These are phyloP conservation scores for Sinocyclocheilus anophthalmus DNA, from an alignment of 2,113 vertebrate genomes.

Conservation along the genomic window DNA sequence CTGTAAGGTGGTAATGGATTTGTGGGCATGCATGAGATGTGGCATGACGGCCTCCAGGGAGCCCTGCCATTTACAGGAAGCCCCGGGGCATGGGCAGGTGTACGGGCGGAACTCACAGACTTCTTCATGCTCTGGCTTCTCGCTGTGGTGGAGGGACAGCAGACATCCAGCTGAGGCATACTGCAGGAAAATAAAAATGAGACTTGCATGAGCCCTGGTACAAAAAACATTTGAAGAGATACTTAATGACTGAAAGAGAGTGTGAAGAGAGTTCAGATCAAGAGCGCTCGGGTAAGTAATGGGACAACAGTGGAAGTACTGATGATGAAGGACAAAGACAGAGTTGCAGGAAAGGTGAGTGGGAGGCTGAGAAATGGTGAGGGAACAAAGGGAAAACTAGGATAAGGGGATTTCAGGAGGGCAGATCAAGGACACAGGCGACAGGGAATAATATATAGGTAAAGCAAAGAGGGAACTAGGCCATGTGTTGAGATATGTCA, in stretches of 20 bases:
- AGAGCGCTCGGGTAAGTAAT: neutral
- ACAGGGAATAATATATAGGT: constrained; percentile 1
- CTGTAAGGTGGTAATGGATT: constrained; percentile 79
- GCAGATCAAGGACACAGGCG: constrained; percentile 15
- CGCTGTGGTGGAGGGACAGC: constrained; percentile 76
- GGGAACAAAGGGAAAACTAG: neutral
- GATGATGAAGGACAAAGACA: neutral
- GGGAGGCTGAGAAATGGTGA: neutral
- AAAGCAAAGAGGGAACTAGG: neutral
- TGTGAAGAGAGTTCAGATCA: too few relatives aligned
- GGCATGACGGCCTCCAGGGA: constrained; percentile 80
- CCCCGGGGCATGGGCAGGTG: constrained; percentile 79
- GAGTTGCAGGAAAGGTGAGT: neutral
- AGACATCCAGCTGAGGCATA: constrained; percentile 74
- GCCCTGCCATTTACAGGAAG: constrained; percentile 80
- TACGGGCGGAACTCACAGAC: constrained; percentile 78
- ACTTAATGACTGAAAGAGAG: too few relatives aligned
- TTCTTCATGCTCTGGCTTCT: constrained; percentile 79
- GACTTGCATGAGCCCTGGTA: neutral
- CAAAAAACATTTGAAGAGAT: neutral
- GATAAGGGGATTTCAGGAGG: constrained; percentile 26
- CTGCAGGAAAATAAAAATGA: constrained; percentile 51
- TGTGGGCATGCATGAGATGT: constrained; percentile 79
- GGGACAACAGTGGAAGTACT: neutral
- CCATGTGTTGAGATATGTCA: neutral